These are phyloP conservation scores for Oscheius onirici DNA, from an alignment of 2,888 invertebrate genomes.

Conservation along the genomic window DNA sequence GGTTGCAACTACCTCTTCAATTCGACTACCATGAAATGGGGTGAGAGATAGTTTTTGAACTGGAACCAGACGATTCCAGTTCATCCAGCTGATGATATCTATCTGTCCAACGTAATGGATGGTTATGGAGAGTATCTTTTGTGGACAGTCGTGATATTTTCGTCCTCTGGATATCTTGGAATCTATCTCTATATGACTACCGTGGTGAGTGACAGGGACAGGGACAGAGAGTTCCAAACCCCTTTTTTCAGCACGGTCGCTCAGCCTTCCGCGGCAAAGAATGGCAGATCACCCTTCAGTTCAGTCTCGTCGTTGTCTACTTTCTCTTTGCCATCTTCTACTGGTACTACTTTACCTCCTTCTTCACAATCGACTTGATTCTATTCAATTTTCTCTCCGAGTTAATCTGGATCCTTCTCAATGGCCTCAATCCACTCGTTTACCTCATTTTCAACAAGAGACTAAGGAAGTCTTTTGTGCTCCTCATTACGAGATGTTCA, in stretches of 20 bases:
- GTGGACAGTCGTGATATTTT: neutral
- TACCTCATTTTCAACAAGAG: constrained; percentile 31
- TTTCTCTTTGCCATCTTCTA: constrained; percentile 25
- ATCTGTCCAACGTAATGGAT: neutral
- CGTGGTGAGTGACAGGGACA: too few species aligned
- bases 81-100: neutral
- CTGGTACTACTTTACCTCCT: constrained; percentile 1
- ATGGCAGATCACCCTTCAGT: constrained; percentile 11
- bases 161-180: neutral
- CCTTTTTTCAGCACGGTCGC: constrained; percentile 18
- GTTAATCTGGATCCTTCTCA: constrained; percentile 20
- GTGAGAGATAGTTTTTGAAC: neutral
- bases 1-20: constrained; percentile 6
- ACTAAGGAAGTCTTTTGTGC: neutral
- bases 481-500: neutral
- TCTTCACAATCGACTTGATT: neutral
- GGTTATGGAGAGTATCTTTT: neutral
- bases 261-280: constrained; percentile 11
- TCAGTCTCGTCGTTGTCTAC: neutral
- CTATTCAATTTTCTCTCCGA: constrained; percentile 13
- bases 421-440: constrained; percentile 16
- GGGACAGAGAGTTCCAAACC: too few species aligned
- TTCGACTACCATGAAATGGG: neutral
- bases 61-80: neutral
- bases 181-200: constrained; percentile 9